Conservation (phyloP, 2,113 vertebrate species). For the Dissostichus mawsoni region DNA sequence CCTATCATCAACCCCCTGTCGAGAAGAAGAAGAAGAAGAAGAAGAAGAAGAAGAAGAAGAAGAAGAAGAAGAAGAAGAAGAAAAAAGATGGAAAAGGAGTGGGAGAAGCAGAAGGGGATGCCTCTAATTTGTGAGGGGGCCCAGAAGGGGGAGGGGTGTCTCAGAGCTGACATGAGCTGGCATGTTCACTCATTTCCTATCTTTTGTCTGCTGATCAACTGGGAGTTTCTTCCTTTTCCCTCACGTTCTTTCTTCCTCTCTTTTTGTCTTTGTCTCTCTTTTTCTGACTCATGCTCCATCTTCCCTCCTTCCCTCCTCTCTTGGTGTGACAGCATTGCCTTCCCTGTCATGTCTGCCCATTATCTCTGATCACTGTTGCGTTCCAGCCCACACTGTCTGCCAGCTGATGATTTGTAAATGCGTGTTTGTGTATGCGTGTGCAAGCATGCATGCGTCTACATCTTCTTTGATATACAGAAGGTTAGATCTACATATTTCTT, state of each 20-base stretch:
- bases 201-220: slow-evolving; percentile 76
- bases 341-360: slow-evolving; percentile 69
- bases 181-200: slow-evolving; percentile 71
- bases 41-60: slow-evolving; percentile 14
- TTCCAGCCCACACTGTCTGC: slow-evolving; percentile 53
- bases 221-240: slow-evolving; percentile 52
- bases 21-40: slow-evolving; percentile 26
- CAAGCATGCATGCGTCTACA: slow-evolving; percentile 37
- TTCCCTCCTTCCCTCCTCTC: slow-evolving; percentile 44
- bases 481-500: slow-evolving; percentile 12
- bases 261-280: slow-evolving; percentile 23
- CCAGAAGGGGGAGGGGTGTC: slow-evolving; percentile 58
- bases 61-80: slow-evolving; percentile 3
- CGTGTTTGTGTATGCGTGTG: not conserved
- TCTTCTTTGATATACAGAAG: slow-evolving; percentile 26
- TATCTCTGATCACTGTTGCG: slow-evolving; percentile 71
- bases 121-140: slow-evolving; percentile 59
- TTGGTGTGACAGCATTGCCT: slow-evolving; percentile 49
- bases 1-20: slow-evolving; percentile 39
- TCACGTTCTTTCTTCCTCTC: not conserved
- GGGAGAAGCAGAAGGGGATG: slow-evolving; percentile 53
- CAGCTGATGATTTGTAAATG: slow-evolving; percentile 29
- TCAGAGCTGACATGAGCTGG: slow-evolving; percentile 64
- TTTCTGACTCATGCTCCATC: slow-evolving; percentile 23
- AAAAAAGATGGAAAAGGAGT: slow-evolving; percentile 13